phyloP scores from a whole-genome alignment of 2,797 vertebrate genomes.

The Morus bassanus region DNA sequence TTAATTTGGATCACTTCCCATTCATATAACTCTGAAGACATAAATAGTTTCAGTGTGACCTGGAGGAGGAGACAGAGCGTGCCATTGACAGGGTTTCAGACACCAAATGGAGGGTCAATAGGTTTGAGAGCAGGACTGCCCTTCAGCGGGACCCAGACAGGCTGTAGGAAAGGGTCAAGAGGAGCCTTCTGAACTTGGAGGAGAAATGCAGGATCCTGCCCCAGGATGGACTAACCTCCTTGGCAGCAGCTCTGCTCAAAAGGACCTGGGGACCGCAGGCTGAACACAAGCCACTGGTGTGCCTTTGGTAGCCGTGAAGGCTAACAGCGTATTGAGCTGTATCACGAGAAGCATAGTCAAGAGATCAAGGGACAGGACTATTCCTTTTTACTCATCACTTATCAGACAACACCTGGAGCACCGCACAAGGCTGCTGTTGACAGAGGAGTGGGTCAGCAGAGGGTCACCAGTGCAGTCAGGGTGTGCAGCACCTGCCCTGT shows the following conservation, averaged over 20 bases:
- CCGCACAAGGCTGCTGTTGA: neutral
- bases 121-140: neutral
- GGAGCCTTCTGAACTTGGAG: neutral
- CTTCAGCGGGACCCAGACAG: neutral
- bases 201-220: neutral
- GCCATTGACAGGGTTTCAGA: neutral
- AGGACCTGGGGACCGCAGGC: neutral
- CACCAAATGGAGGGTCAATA: neutral
- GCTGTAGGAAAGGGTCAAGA: neutral
- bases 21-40: neutral
- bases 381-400: neutral
- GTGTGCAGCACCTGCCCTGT: neutral
- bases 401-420: neutral
- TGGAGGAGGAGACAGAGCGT: neutral
- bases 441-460: neutral
- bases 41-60: neutral
- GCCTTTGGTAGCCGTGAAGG: neutral
- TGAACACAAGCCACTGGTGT: neutral
- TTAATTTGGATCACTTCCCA: neutral
- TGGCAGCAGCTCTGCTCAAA: neutral
- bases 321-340: rapidly evolving
- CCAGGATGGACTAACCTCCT: neutral
- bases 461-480: neutral
- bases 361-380: neutral
- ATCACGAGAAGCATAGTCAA: neutral